Conservation (phyloP, 2,888 invertebrate species). For the Muschampia plurimacula region DNA sequence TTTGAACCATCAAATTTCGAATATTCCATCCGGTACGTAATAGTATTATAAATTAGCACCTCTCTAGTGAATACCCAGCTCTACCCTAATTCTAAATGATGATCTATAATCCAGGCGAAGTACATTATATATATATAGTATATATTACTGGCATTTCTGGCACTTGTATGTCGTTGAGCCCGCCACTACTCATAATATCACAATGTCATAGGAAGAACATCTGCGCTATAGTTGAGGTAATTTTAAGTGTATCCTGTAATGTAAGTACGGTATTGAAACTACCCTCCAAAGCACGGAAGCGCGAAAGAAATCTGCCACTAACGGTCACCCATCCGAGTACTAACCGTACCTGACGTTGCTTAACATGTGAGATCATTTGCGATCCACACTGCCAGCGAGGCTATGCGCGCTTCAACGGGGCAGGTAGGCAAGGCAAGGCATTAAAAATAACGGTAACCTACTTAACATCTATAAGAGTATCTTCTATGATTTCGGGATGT, state of each 20-base stretch:
- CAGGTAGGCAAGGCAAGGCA: no score
- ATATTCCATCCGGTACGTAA: neutral
- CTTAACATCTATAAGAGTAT: no score
- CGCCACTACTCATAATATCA: neutral
- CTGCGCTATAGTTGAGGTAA: neutral
- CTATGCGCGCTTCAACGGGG: no score
- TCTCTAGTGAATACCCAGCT: slow-evolving; percentile 21
- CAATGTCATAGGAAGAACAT: slow-evolving; percentile 14
- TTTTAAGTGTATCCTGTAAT: neutral
- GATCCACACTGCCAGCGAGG: no score
- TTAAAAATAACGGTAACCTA: neutral
- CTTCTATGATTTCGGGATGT: no score
- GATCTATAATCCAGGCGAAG: slow-evolving; percentile 20
- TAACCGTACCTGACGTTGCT: no score
- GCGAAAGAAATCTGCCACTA: no score
- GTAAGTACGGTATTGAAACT: neutral
- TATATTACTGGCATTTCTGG: slow-evolving; percentile 26
- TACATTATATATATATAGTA: neutral
- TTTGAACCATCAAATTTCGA: neutral
- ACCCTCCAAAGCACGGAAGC: no score
- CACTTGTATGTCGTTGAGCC: slow-evolving; percentile 5
- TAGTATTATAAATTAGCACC: neutral
- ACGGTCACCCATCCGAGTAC: no score
- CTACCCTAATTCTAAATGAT: slow-evolving; percentile 26
- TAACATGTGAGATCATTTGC: no score